Percentiles rank a stretch among this genome's conserved stretches.
Conservation (phyloP, 2,113 vertebrate genomes). For the Pitta sordida region DNA sequence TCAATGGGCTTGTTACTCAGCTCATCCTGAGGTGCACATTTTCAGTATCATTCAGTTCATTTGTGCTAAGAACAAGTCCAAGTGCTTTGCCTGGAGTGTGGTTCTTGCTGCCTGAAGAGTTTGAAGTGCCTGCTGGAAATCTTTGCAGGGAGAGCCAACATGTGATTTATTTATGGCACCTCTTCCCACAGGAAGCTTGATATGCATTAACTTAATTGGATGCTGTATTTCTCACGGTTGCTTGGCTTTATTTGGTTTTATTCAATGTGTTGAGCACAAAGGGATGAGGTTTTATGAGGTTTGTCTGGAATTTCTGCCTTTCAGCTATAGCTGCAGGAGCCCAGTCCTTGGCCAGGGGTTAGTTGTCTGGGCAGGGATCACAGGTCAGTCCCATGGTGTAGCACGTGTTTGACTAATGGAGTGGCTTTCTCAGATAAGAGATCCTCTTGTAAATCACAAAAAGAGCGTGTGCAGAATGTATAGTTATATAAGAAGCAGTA, state of each 20-base stretch:
- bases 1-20: neutral
- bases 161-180: neutral
- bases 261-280: neutral
- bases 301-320: constrained; percentile 37
- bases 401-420: constrained; percentile 18
- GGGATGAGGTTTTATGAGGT: neutral
- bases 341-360: neutral
- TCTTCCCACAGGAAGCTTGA: neutral
- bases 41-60: neutral
- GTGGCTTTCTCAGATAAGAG: neutral
- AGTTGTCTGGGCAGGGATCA: constrained; percentile 46
- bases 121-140: neutral
- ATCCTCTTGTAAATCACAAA: neutral
- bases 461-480: neutral
- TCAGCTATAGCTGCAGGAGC: neutral
- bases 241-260: neutral
- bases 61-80: neutral
- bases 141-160: neutral
- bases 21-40: neutral
- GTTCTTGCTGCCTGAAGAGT: neutral
- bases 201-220: neutral
- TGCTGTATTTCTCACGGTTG: neutral
- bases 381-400: constrained; percentile 69
- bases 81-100: neutral
- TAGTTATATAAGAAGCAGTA: neutral